Evolutionary conservation across 1,140 invertebrate genomes (phyloP), one percentile per base, ranked within the genome.

Genomic region (Helicoverpa zea): DNA sequence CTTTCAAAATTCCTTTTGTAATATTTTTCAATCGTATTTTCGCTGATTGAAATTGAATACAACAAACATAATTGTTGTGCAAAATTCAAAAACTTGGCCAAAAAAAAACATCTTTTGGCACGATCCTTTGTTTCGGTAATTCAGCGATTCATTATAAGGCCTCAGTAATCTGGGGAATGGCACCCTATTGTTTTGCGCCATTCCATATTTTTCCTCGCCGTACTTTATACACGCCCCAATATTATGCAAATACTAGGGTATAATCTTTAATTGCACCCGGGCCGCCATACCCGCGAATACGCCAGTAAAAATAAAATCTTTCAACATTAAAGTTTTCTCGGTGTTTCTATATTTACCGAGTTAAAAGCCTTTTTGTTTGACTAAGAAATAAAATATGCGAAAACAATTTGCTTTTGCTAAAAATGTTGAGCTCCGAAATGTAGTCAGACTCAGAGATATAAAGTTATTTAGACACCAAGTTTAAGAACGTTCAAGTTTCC

Each of bases 221-320:
- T 82, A 66, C 82, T 83, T 87, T 83, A 82, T 81, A 84, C 75
- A 85, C 80, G 79, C 79, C 82, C 85, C 78, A 86, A 87, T 87
- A 88, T 88, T 87, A 89, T 89, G 88, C 86, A 89, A 89, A 89
- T 83, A 83, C 74, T 77, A 75, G 66, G 84, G 75, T 81, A 81
- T 86, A 85, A 88, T 88, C 81, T 87, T 88, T 88, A 86, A 88
- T 88, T 88, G 83, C 79, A 78, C 83, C 63, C 78, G 52, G 74
- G 74, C 73, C 80, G 83, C 76, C 52, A 61, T 47, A 18, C 63
- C 81, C 77, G 73, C 72, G 66, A 80, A 81, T 75, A 79, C 63
- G 59, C 64, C 77, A 29, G 81, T 76, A 73, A 83, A 85, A 87
- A 82, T 81, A 84, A 87, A 83, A 78, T 85, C 68, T 83, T 80